Evolutionary conservation across 1,140 invertebrate genomes (phyloP).

Genomic region (Drosophila chauvacae): DNA sequence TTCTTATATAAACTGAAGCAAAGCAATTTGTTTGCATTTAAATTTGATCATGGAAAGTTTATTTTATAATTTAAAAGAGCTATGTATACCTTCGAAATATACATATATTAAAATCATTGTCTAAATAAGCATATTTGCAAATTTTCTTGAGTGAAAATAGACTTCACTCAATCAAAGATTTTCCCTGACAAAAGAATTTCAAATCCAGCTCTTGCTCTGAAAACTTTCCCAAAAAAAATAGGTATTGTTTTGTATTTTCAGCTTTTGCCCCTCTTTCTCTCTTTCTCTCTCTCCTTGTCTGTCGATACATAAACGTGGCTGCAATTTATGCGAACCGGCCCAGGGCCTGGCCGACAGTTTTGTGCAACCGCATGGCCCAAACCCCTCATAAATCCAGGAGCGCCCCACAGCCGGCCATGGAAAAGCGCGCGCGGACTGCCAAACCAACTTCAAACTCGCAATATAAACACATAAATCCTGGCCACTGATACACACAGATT

Average conservation of each 20-base stretch:
- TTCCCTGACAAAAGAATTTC: conserved; percentile 7
- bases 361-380: conserved; percentile 56
- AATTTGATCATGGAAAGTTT: no score
- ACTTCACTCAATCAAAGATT: conserved; percentile 50
- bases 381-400: conserved; percentile 15
- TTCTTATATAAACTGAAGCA: no score
- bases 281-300: conserved; percentile 30
- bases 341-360: conserved; percentile 46
- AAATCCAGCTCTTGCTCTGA: not conserved
- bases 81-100: no score
- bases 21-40: no score
- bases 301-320: conserved; percentile 55
- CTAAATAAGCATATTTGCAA: not conserved
- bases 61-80: no score
- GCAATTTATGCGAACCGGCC: conserved; percentile 63
- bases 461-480: conserved; percentile 57
- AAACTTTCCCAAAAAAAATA: conserved; percentile 17
- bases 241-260: conserved; percentile 12
- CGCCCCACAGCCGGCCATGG: not conserved
- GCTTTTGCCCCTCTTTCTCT: not conserved
- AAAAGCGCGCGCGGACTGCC: conserved; percentile 27
- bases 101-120: no score
- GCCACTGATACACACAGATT: conserved; percentile 37
- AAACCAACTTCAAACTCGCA: conserved; percentile 52
- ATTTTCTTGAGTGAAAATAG: not conserved